Evolutionary conservation across 2,888 invertebrate genomes (phyloP).

Genomic region (Cerceris rybyensis): DNA sequence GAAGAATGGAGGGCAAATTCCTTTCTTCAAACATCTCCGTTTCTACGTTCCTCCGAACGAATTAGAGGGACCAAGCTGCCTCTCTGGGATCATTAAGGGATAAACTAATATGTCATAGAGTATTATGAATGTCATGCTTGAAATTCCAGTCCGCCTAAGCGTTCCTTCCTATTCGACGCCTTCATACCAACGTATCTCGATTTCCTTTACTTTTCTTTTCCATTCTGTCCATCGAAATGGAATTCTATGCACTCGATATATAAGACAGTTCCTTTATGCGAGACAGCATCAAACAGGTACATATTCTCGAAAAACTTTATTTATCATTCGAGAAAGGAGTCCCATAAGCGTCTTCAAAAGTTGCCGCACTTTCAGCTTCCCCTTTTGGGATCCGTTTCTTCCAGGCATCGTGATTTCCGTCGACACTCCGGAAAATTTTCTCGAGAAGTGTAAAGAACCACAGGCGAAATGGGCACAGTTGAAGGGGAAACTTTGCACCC

Average conservation of each 20-base stretch:
- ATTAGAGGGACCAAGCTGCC: constrained; percentile 17
- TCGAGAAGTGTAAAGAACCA: neutral
- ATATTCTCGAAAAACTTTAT: neutral
- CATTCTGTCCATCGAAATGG: neutral
- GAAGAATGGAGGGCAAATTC: constrained; percentile 29
- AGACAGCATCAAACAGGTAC: neutral
- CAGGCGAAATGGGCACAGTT: neutral
- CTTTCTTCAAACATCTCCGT: constrained; percentile 12
- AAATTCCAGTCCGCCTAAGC: constrained; percentile 47
- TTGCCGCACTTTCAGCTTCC: neutral
- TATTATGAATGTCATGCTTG: constrained; percentile 54
- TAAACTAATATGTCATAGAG: constrained; percentile 60
- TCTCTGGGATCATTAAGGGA: constrained; percentile 53
- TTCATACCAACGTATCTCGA: neutral
- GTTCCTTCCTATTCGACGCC: constrained; percentile 6
- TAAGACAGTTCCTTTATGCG: neutral
- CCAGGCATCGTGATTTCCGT: constrained; percentile 20
- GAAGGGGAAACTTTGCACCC: constrained; percentile 19
- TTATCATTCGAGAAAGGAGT: neutral
- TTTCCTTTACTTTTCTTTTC: neutral
- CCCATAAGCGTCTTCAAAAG: neutral
- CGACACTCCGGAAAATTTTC: constrained; percentile 21
- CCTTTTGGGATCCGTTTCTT: neutral
- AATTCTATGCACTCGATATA: neutral
- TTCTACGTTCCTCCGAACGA: neutral